Conservation (phyloP, 1,140 invertebrate species). For the Mycetomoellerius zeteki region DNA sequence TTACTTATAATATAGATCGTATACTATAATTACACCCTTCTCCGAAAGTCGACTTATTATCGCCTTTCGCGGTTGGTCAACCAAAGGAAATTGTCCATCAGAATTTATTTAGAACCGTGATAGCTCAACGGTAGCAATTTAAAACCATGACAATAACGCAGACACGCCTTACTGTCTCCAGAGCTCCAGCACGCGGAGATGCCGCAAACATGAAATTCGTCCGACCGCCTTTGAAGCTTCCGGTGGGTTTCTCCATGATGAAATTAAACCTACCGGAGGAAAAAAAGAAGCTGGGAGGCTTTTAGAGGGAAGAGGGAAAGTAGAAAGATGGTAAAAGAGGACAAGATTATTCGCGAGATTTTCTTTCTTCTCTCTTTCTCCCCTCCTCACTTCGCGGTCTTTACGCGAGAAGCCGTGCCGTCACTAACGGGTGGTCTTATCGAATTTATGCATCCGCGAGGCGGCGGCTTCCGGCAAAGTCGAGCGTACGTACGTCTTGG, state of each 20-base stretch:
- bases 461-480: slow-evolving; percentile 48
- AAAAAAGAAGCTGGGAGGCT: neutral
- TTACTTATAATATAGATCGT: neutral
- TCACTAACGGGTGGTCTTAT: slow-evolving; percentile 76
- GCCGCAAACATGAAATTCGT: slow-evolving; percentile 55
- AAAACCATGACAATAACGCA: slow-evolving; percentile 48
- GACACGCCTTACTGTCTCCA: slow-evolving; percentile 6
- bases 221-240: slow-evolving; percentile 1
- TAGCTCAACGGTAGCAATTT: slow-evolving; percentile 36
- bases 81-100: slow-evolving; percentile 16
- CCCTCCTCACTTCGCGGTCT: neutral
- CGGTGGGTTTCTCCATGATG: slow-evolving; percentile 6
- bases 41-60: slow-evolving; percentile 55
- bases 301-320: neutral
- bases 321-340: neutral
- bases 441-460: slow-evolving; percentile 79
- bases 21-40: slow-evolving; percentile 28
- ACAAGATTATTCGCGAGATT: slow-evolving; percentile 23
- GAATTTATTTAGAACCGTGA: slow-evolving; percentile 38
- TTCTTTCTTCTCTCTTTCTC: neutral
- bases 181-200: neutral
- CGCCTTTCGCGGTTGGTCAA: slow-evolving; percentile 28
- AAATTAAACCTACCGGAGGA: slow-evolving; percentile 51
- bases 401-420: slow-evolving; percentile 48
- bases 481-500: slow-evolving; percentile 60